Evolutionary conservation across 2,113 vertebrate species (phyloP).

Genomic region (Bambusicola thoracicus): DNA sequence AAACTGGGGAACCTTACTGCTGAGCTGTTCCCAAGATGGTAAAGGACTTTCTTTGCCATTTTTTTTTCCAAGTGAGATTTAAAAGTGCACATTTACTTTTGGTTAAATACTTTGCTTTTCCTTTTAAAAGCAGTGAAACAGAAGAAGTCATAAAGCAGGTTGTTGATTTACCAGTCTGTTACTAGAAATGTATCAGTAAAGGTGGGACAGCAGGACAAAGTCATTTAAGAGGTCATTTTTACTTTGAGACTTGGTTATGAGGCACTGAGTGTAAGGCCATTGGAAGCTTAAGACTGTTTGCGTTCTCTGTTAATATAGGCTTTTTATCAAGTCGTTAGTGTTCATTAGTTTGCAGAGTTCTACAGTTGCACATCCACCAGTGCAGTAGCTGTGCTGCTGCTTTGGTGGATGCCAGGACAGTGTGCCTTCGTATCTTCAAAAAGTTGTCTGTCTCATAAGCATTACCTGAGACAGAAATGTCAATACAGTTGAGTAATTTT

Average conservation of each 20-base stretch:
- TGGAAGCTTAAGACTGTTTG: not conserved
- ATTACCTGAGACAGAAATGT: not conserved
- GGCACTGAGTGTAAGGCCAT: not conserved
- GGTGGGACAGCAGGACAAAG: not conserved
- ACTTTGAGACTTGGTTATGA: not conserved
- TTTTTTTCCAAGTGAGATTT: not conserved
- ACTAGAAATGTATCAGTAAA: not conserved
- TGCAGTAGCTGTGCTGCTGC: not conserved
- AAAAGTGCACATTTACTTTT: fast-evolving
- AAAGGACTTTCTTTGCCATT: not conserved
- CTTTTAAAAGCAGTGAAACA: not conserved
- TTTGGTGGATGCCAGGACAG: not conserved
- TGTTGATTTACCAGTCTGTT: not conserved
- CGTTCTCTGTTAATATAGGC: not conserved
- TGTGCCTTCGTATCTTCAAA: not conserved
- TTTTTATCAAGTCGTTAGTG: not conserved
- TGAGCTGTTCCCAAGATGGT: not conserved
- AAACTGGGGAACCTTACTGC: not conserved
- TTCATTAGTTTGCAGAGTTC: not conserved
- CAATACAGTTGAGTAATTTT: not conserved
- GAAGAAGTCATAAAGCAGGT: not conserved
- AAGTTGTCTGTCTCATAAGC: not conserved
- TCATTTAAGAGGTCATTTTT: not conserved
- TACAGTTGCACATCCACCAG: fast-evolving
- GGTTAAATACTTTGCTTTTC: not conserved